Conservation (phyloP, 2,797 vertebrate genomes). For the Myiotriccus ornatus region DNA sequence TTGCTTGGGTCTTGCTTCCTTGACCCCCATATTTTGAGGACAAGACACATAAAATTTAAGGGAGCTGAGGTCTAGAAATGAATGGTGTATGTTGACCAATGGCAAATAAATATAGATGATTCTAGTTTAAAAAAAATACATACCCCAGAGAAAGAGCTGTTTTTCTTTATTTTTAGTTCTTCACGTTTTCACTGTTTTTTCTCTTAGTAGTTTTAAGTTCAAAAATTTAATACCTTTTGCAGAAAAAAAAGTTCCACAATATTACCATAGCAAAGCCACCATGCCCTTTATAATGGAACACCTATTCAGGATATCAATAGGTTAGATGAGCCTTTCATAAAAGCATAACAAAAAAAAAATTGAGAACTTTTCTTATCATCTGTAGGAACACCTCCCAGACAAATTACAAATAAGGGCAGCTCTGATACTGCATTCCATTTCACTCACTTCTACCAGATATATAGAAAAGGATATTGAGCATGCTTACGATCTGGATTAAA, state of each 20-base stretch:
- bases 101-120: neutral
- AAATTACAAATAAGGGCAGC: constrained; percentile 8
- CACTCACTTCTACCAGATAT: constrained; percentile 12
- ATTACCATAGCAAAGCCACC: constrained; percentile 24
- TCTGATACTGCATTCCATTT: constrained; percentile 20
- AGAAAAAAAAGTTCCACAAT: neutral
- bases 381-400: constrained; percentile 20
- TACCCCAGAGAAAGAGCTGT: neutral
- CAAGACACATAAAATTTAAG: neutral
- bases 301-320: constrained; percentile 45
- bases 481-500: constrained; percentile 38
- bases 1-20: neutral
- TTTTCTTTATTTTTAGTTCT: neutral
- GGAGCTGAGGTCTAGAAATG: neutral
- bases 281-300: constrained; percentile 58
- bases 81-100: neutral
- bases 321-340: constrained; percentile 37
- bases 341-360: neutral
- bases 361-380: neutral
- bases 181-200: neutral
- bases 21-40: neutral
- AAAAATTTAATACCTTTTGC: constrained; percentile 14
- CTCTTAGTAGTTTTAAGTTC: neutral
- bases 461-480: neutral
- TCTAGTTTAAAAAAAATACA: neutral